Conservation (phyloP, 2,113 vertebrate genomes). For the Chaetodon auriga region DNA sequence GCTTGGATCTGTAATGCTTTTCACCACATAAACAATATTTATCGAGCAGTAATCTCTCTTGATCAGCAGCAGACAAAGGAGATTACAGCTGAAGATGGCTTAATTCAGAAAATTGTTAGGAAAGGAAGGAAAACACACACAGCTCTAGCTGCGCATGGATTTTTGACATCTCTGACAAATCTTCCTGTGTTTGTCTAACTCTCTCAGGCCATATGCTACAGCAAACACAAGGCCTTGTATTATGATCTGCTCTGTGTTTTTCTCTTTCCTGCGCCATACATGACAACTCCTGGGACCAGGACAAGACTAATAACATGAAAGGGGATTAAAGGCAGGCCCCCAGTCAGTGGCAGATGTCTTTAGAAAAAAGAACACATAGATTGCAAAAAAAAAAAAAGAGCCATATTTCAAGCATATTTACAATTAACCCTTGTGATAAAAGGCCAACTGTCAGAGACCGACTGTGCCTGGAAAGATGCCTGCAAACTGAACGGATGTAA, state of each 20-base stretch:
- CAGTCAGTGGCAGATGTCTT: slow-evolving; percentile 79
- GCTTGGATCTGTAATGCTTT: slow-evolving; percentile 74
- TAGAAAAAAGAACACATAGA: slow-evolving; percentile 46
- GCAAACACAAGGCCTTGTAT: slow-evolving; percentile 64
- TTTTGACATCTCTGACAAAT: slow-evolving; percentile 78
- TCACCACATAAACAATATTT: slow-evolving; percentile 77
- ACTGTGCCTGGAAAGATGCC: slow-evolving; percentile 41
- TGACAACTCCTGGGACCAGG: slow-evolving; percentile 80
- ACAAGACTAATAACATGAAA: slow-evolving; percentile 83
- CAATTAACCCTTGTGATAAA: slow-evolving; percentile 75
- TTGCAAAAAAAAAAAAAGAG: slow-evolving; percentile 43
- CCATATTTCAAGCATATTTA: slow-evolving; percentile 73
- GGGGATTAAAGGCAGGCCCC: slow-evolving; percentile 81
- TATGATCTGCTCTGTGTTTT: slow-evolving; percentile 80
- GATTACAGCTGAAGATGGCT: slow-evolving; percentile 79
- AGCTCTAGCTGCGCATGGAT: slow-evolving; percentile 53
- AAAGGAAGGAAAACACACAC: slow-evolving; percentile 52
- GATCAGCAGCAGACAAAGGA: slow-evolving; percentile 78
- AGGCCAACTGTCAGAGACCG: slow-evolving; percentile 69
- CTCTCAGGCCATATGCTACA: slow-evolving; percentile 77
- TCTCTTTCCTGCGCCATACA: slow-evolving; percentile 72
- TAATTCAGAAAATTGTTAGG: slow-evolving; percentile 70
- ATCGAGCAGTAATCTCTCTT: slow-evolving; percentile 81
- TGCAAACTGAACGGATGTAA: slow-evolving; percentile 40
- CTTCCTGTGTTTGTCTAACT: slow-evolving; percentile 74